Evolutionary conservation across 2,888 invertebrate genomes (phyloP), one percentile per base, ranked within the genome.

Genomic region (Laothoe populi): DNA sequence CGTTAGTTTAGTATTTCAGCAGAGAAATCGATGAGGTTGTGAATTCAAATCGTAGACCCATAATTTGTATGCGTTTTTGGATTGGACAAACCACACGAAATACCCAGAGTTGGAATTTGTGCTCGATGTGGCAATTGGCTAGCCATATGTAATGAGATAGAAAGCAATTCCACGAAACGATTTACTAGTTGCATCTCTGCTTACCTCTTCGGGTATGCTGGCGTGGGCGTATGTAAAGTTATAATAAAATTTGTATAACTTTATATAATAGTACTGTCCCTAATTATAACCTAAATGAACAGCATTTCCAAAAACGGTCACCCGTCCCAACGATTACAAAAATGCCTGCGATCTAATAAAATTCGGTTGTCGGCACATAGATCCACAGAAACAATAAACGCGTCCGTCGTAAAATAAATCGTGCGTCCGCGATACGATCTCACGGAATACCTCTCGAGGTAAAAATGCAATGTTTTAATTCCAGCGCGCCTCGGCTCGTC

Each of bases 401-500:
- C 67, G 68, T 64, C 58, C 65, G 66, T 75, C 75, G 76, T 83
- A 75, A 81, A 78, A 83, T 83, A 85, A 85, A 86, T 84, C 76
- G 72, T 67, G 61, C 65, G 64, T 60, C 59, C 65, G 63, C 68
- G 84, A 85, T 84, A 82, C 63, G 70, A 83, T 84, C 85, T 78
- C 68, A 70, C 65, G 59, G 65, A 71, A 53, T 67, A 64, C 65
- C 73, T 72, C 75, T 74, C 72, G 69, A 72, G 70, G 73, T 79
- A 85, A 86, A 85, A 86, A 87, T 79, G 84, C 85, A 89, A 92
- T 90, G 91, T 91, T 92, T 91, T 89, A 91, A 92, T 91, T 86
- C 88, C 78, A 72, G 69, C 70, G 73, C 53, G 26, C 10, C 26
- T 13, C 19, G 35, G 2, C 44, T 24, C 45, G 66, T 64, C 66